Percentiles rank a stretch among this genome's conserved stretches.
Evolutionary conservation across 2,113 vertebrate genomes (phyloP).

Genomic region (Hystrix brachyura): DNA sequence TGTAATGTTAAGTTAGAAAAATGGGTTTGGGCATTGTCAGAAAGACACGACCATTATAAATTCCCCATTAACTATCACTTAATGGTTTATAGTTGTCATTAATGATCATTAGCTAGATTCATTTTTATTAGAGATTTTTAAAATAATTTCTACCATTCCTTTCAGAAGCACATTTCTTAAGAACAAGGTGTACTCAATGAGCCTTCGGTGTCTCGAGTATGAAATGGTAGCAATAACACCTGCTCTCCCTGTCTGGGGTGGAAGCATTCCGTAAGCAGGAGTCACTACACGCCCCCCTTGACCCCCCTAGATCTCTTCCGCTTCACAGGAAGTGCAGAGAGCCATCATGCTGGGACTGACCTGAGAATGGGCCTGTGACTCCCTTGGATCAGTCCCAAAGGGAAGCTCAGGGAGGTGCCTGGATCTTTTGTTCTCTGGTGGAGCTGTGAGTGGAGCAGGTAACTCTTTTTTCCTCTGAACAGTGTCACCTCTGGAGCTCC

Average conservation of each 20-base stretch:
- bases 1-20: background rate
- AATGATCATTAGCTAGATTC: background rate
- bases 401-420: background rate
- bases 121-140: background rate
- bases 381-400: background rate
- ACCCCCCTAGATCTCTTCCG: background rate
- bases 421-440: background rate
- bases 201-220: background rate
- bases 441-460: background rate
- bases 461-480: background rate
- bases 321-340: background rate
- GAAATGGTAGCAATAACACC: background rate
- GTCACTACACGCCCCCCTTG: background rate
- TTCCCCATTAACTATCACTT: background rate
- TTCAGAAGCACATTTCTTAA: background rate
- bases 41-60: background rate
- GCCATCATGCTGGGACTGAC: background rate
- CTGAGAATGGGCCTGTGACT: background rate
- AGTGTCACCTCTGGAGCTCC: background rate
- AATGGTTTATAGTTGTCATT: background rate
- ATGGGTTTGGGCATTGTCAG: background rate
- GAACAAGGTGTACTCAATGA: background rate
- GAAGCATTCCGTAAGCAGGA: background rate
- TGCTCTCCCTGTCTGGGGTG: background rate
- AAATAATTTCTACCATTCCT: slow-evolving; percentile 20